Percentiles rank a stretch among this genome's conserved stretches.
Evolutionary conservation across 2,113 vertebrate species (phyloP).

Genomic region (Loxodonta africana): DNA sequence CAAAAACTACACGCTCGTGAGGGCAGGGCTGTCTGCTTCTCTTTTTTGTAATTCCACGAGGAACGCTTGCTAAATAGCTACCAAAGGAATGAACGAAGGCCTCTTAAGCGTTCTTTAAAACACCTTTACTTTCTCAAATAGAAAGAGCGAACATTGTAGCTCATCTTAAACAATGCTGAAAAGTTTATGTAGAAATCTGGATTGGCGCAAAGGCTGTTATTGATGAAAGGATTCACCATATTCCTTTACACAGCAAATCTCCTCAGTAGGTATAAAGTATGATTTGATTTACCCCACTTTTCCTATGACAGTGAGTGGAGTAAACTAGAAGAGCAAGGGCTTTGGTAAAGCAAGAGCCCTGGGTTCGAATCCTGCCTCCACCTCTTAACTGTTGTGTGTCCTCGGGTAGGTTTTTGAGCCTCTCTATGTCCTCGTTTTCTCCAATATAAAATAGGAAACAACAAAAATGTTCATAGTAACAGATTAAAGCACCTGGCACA

Average conservation of each 20-base stretch:
- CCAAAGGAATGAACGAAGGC: background rate
- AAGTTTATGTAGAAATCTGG: background rate
- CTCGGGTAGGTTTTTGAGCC: background rate
- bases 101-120: background rate
- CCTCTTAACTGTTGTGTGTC: background rate
- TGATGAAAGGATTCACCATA: background rate
- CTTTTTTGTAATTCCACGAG: background rate
- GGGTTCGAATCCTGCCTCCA: background rate
- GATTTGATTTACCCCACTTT: background rate
- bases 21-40: background rate
- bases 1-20: background rate
- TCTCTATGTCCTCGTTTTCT: background rate
- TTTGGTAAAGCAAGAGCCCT: background rate
- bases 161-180: background rate
- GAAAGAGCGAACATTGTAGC: background rate
- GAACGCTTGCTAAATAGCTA: accelerated
- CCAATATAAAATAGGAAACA: background rate
- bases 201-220: background rate
- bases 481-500: background rate
- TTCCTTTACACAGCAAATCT: background rate
- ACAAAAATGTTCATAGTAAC: background rate
- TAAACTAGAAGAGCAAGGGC: background rate
- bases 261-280: background rate
- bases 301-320: background rate
- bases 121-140: background rate